A percentile compares a stretch with the other conserved stretches of the same genome.
phyloP scores from a whole-genome alignment of 2,113 vertebrate species.

The Dendropsophus ebraccatus region DNA sequence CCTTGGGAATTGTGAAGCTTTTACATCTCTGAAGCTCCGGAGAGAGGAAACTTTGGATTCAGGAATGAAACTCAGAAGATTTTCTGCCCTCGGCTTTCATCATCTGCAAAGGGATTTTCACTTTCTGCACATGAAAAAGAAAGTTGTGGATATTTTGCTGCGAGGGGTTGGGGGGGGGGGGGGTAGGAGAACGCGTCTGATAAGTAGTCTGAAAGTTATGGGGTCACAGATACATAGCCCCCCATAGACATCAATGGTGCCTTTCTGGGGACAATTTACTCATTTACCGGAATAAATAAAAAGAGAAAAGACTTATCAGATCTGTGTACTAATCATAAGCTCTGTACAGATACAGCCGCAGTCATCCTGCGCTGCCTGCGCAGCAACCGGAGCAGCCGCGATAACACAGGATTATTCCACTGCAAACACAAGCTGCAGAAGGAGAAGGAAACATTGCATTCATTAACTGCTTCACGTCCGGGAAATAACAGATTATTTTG shows the following conservation, averaged over 20 bases:
- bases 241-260: neutral
- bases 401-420: neutral
- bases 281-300: constrained; percentile 2
- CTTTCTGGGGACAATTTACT: neutral
- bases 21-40: constrained; percentile 25
- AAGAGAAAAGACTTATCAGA: neutral
- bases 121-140: constrained; percentile 36
- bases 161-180: neutral
- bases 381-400: neutral
- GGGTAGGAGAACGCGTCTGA: neutral
- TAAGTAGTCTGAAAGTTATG: neutral
- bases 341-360: neutral
- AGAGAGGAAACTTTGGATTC: neutral
- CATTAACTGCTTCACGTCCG: too few species aligned
- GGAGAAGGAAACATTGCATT: neutral
- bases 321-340: neutral
- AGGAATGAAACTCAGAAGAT: neutral
- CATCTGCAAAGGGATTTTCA: neutral
- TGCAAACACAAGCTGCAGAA: neutral
- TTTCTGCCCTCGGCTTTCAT: constrained; percentile 20
- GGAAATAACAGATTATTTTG: too few species aligned
- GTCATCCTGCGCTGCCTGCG: neutral
- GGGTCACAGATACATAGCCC: neutral
- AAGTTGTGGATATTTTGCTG: neutral
- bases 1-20: constrained; percentile 42